phyloP scores from a whole-genome alignment of 2,797 vertebrate genomes.

The Rhodeus uyekii region DNA sequence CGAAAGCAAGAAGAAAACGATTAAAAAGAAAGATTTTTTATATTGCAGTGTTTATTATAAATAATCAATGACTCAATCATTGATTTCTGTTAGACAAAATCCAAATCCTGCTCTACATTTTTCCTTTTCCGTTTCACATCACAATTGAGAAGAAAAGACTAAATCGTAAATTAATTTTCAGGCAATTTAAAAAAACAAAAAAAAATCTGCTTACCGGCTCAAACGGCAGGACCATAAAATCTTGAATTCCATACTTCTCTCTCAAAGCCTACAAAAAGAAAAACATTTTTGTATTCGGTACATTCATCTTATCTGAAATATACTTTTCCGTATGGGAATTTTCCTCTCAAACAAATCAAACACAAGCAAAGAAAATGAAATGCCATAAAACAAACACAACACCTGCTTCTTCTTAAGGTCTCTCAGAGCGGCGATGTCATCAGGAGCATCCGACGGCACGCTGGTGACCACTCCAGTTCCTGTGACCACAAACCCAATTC shows the following conservation, averaged over 20 bases:
- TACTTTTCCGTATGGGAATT: neutral
- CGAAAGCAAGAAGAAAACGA: too few species aligned
- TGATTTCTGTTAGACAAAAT: neutral
- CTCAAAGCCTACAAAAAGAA: conserved; percentile 81
- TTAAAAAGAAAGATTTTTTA: neutral
- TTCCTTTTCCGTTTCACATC: neutral
- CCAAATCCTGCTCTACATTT: too few species aligned
- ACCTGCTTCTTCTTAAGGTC: conserved; percentile 98
- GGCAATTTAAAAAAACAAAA: neutral
- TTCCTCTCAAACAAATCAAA: neutral
- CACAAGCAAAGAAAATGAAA: neutral
- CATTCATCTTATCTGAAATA: neutral
- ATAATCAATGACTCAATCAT: neutral
- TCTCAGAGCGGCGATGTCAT: conserved; percentile 92
- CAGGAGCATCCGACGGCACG: conserved; percentile 94
- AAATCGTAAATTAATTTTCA: neutral
- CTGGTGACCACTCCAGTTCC: conserved; percentile 96
- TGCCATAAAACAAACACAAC: conserved; percentile 44
- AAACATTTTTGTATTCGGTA: neutral
- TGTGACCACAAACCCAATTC: conserved; percentile 47
- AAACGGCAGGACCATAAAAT: conserved; percentile 96
- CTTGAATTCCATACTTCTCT: conserved; percentile 91
- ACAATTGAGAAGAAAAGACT: neutral
- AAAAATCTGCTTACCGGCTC: conserved; percentile 84
- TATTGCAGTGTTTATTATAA: neutral